Conservation (phyloP, 2,797 vertebrate genomes). For the Melanotaenia maccullochi region DNA sequence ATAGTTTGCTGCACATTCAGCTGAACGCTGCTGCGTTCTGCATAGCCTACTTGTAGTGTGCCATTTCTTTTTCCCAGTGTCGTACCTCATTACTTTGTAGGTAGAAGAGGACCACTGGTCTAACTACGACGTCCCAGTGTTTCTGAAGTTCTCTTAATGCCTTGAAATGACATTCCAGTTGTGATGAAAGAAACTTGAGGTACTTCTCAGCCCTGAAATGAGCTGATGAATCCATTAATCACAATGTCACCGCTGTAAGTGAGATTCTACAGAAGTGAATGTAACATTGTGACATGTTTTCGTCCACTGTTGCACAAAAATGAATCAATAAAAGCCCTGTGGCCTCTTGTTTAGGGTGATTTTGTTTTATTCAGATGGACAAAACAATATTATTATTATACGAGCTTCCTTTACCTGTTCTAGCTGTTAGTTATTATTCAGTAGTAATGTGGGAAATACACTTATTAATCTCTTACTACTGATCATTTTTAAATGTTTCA, state of each 20-base stretch:
- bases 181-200: conserved; percentile 56
- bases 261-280: conserved; percentile 65
- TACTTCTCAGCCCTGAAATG: conserved; percentile 29
- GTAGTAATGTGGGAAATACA: no score
- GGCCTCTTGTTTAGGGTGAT: conserved; percentile 66
- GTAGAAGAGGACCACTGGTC: conserved; percentile 68
- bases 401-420: no score
- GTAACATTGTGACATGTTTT: conserved; percentile 74
- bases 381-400: background rate
- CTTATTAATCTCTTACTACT: no score
- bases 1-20: conserved; percentile 65
- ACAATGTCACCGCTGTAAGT: conserved; percentile 61
- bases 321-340: conserved; percentile 77
- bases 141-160: conserved; percentile 68
- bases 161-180: conserved; percentile 74
- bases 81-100: conserved; percentile 66
- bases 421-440: no score
- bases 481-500: no score
- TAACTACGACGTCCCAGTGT: conserved; percentile 49
- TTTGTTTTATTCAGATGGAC: conserved; percentile 2
- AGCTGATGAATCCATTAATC: conserved; percentile 46
- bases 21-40: conserved; percentile 64
- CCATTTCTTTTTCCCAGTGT: conserved; percentile 57
- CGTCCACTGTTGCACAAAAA: conserved; percentile 73
- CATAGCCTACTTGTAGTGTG: conserved; percentile 74